Evolutionary conservation across 2,113 vertebrate genomes (phyloP).

Genomic region (Clupea harengus): DNA sequence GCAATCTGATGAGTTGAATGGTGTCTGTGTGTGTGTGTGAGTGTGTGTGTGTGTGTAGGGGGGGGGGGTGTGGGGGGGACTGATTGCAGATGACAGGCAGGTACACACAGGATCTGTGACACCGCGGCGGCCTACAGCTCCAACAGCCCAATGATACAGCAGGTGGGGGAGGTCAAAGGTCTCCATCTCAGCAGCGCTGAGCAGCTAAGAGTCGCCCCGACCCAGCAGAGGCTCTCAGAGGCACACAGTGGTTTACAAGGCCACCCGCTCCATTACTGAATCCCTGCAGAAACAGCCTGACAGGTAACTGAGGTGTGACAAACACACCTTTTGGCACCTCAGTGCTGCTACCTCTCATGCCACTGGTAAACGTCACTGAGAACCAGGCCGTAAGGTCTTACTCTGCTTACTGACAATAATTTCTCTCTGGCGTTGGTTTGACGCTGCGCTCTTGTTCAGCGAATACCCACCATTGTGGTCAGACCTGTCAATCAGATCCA

Average conservation of each 20-base stretch:
- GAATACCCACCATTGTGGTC: neutral
- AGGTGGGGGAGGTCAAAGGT: neutral
- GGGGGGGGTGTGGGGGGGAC: neutral
- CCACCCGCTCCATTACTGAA: neutral
- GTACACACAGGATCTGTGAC: neutral
- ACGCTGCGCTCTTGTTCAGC: neutral
- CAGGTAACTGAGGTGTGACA: neutral
- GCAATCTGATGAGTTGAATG: neutral
- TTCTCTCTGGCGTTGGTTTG: neutral
- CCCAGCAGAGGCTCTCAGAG: neutral
- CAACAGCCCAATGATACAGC: neutral
- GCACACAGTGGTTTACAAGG: neutral
- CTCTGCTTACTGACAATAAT: neutral
- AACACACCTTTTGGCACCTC: neutral
- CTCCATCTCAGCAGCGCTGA: neutral
- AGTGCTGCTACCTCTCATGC: neutral
- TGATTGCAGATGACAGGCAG: neutral
- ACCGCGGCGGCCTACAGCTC: neutral
- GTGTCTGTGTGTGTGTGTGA: neutral
- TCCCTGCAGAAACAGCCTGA: neutral
- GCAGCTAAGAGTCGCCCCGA: neutral
- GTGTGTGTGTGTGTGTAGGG: neutral
- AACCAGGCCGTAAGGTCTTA: neutral
- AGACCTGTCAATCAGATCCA: slow-evolving; percentile 9
- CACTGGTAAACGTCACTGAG: neutral